Evolutionary conservation across 2,797 vertebrate species (phyloP).

Genomic region (Eulemur mongoz): DNA sequence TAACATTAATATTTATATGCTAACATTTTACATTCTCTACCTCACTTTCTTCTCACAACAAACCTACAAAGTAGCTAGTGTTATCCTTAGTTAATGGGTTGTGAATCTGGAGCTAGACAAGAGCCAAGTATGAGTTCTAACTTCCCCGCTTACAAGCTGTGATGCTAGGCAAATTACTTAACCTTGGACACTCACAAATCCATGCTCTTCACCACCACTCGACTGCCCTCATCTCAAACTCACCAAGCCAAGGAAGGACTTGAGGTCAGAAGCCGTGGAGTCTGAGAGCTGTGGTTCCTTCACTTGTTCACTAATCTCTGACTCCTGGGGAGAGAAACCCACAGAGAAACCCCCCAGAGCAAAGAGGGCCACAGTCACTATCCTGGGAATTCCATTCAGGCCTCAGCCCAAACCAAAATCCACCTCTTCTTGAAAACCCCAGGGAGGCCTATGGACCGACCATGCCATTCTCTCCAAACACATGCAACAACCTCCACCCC

Average conservation of each 20-base stretch:
- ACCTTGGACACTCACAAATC: too few relatives aligned
- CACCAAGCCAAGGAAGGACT: slow-evolving; percentile 74
- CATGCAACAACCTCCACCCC: not conserved
- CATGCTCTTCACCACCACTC: not conserved
- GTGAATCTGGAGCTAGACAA: not conserved
- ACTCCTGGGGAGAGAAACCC: slow-evolving; percentile 62
- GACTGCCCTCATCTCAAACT: slow-evolving; percentile 57
- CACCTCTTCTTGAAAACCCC: not conserved
- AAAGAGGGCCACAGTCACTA: not conserved
- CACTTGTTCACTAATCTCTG: slow-evolving; percentile 12
- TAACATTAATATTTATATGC: not conserved
- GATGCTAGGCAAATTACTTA: not conserved
- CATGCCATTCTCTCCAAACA: not conserved
- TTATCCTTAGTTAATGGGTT: not conserved
- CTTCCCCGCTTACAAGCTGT: not conserved
- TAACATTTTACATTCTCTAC: not conserved
- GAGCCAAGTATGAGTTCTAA: not conserved
- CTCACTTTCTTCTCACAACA: not conserved
- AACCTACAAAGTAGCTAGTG: not conserved
- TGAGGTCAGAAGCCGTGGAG: not conserved
- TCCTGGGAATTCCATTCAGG: not conserved
- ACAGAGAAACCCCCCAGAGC: not conserved
- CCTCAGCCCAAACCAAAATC: not conserved
- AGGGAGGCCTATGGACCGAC: not conserved
- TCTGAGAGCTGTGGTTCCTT: slow-evolving; percentile 67